These are phyloP conservation scores for Calyptomena viridis DNA, from an alignment of 2,113 vertebrate species.

Conservation along the genomic window DNA sequence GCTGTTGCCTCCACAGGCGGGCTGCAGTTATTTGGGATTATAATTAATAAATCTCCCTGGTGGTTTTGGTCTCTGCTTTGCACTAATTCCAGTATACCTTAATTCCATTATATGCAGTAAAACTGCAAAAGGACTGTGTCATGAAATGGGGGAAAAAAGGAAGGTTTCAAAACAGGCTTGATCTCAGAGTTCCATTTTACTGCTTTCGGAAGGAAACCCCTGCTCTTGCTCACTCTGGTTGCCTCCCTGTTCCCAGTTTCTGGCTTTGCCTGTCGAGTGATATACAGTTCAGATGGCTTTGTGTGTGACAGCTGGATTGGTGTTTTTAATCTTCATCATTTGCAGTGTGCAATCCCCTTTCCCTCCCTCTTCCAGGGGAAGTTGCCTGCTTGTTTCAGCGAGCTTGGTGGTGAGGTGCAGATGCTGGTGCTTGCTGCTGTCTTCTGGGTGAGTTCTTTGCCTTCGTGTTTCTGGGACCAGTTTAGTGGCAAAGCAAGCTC, in stretches of 20 bases:
- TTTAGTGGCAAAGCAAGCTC: not conserved
- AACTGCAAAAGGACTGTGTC: fast-evolving
- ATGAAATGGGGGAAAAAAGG: not conserved
- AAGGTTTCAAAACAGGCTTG: not conserved
- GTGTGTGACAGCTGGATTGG: not conserved
- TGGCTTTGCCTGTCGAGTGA: not conserved
- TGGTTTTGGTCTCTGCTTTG: not conserved
- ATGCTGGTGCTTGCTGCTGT: not conserved
- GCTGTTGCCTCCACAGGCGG: not conserved
- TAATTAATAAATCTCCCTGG: not conserved
- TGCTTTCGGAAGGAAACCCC: not conserved
- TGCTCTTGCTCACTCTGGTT: not conserved
- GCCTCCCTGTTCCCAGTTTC: not conserved
- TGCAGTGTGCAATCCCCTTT: not conserved
- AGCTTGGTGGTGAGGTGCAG: not conserved
- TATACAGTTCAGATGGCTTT: not conserved
- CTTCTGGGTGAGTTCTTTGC: not conserved
- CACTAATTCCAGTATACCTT: not conserved
- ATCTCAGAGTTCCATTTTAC: not conserved
- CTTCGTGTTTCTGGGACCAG: not conserved
- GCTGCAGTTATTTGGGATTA: not conserved
- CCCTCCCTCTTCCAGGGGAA: not conserved
- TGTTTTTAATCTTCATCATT: not conserved
- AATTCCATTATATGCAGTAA: not conserved
- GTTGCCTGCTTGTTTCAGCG: not conserved